These are phyloP conservation scores for Chloropsis cyanopogon DNA, from an alignment of 2,113 vertebrate genomes.

Conservation along the genomic window DNA sequence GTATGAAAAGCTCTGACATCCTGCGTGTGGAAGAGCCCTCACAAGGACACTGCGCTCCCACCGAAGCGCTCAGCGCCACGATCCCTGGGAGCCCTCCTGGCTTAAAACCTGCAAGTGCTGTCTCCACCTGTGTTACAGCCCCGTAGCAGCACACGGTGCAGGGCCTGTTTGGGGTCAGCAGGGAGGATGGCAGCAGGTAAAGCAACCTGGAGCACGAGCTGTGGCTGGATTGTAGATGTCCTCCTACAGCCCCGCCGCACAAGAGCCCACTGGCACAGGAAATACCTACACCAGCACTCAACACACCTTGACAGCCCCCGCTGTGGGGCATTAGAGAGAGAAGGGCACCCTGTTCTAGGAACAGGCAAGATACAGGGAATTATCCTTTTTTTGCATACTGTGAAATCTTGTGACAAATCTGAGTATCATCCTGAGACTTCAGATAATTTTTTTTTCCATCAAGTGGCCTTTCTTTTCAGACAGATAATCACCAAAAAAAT, in stretches of 20 bases:
- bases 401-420: neutral
- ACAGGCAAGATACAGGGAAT: neutral
- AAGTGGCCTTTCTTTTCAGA: neutral
- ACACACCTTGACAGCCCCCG: neutral
- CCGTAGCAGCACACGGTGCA: rapidly evolving
- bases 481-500: neutral
- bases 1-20: neutral
- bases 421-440: neutral
- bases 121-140: rapidly evolving
- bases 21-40: neutral
- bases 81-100: rapidly evolving
- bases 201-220: neutral
- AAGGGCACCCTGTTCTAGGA: neutral
- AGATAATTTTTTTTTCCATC: neutral
- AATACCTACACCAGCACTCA: rapidly evolving
- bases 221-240: neutral
- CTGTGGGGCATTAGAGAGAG: neutral
- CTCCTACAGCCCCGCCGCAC: neutral
- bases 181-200: neutral
- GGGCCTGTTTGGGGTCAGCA: neutral
- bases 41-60: rapidly evolving
- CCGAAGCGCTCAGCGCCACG: rapidly evolving
- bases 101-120: neutral
- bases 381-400: neutral
- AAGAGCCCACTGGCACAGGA: rapidly evolving